Conservation (phyloP, 2,888 invertebrate genomes). For the Metallyticus violacea region DNA sequence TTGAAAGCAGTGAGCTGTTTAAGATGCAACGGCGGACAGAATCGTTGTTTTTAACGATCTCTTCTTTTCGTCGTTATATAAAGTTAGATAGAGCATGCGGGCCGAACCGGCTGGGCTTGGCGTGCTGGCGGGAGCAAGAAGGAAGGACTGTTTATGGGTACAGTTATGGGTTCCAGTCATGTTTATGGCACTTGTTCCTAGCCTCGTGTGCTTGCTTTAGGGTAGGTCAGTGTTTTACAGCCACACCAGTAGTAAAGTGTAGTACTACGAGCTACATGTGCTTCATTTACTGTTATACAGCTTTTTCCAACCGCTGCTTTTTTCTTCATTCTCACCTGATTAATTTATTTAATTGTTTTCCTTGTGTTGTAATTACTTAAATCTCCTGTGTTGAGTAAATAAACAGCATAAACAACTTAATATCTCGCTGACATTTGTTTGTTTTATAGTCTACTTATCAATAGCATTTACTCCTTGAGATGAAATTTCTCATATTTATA, state of each 20-base stretch:
- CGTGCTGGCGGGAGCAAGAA: background rate
- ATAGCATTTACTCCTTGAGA: too few species aligned
- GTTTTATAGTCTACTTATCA: too few species aligned
- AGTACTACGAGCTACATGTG: background rate
- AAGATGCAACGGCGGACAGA: background rate
- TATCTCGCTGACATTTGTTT: too few species aligned
- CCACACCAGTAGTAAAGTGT: background rate
- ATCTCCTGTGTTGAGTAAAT: too few species aligned
- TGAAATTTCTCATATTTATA: too few species aligned
- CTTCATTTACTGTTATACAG: background rate
- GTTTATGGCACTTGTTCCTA: conserved; percentile 11
- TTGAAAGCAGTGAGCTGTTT: background rate
- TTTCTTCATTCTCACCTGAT: too few species aligned
- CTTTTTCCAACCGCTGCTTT: background rate
- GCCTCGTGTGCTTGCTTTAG: background rate
- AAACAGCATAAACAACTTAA: too few species aligned
- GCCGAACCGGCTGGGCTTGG: background rate
- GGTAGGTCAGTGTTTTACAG: conserved; percentile 2
- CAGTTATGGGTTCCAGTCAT: conserved; percentile 9
- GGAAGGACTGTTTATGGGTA: conserved; percentile 11
- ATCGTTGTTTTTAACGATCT: background rate
- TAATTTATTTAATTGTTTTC: too few species aligned
- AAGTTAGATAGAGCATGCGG: background rate
- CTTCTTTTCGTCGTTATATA: background rate
- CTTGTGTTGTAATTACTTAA: too few species aligned